These are phyloP conservation scores for Solenopsis invicta DNA, from an alignment of 1,140 invertebrate genomes.

Conservation along the genomic window DNA sequence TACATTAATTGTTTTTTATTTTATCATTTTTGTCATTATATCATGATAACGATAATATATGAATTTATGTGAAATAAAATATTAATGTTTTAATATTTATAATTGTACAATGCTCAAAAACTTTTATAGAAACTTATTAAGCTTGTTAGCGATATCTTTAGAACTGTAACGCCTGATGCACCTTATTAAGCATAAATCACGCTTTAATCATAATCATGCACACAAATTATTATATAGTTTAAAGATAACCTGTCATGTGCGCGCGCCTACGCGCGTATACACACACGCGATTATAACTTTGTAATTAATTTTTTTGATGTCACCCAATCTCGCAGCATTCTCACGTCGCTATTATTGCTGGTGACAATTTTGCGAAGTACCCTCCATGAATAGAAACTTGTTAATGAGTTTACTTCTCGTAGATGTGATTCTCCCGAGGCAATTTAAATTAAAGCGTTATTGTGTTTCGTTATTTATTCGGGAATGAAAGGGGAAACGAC, in stretches of 20 bases:
- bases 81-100: background rate
- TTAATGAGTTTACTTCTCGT: slow-evolving; percentile 56
- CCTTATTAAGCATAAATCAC: slow-evolving; percentile 13
- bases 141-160: background rate
- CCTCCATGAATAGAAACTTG: slow-evolving; percentile 52
- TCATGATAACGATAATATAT: background rate
- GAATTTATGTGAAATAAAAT: background rate
- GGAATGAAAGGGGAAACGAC: slow-evolving; percentile 17
- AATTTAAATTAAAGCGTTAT: slow-evolving; percentile 61
- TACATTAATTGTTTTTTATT: background rate
- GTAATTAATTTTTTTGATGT: slow-evolving; percentile 37
- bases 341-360: slow-evolving; percentile 16
- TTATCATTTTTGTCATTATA: background rate
- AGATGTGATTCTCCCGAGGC: slow-evolving; percentile 30
- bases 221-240: slow-evolving; percentile 8
- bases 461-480: slow-evolving; percentile 57
- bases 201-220: background rate
- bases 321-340: slow-evolving; percentile 10
- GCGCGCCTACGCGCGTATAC: too few relatives aligned
- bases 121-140: slow-evolving; percentile 2
- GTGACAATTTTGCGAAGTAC: slow-evolving; percentile 43
- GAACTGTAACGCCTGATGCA: background rate
- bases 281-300: background rate
- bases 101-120: background rate
- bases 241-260: background rate